A percentile compares a stretch with the other conserved stretches of the same genome.
These are phyloP conservation scores for Tiphia femorata DNA, from an alignment of 2,888 invertebrate species.

Conservation along the genomic window DNA sequence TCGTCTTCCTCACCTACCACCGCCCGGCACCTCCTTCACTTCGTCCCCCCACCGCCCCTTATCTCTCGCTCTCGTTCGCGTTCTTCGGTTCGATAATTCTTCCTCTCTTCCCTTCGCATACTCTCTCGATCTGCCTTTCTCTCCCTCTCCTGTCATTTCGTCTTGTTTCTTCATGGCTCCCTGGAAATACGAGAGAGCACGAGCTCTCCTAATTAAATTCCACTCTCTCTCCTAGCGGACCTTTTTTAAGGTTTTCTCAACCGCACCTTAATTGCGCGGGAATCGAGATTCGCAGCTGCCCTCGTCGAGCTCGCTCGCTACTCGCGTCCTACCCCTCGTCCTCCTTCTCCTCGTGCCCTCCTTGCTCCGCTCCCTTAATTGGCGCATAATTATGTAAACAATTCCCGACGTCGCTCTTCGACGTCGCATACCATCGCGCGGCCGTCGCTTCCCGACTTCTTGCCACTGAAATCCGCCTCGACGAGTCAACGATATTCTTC, in stretches of 20 bases:
- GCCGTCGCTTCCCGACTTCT: too few species aligned
- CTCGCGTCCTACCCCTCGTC: constrained; percentile 21
- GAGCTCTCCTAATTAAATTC: constrained; percentile 66
- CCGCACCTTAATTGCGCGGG: constrained; percentile 64
- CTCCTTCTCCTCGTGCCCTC: constrained; percentile 32
- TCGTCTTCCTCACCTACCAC: constrained; percentile 3
- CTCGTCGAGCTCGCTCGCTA: constrained; percentile 46
- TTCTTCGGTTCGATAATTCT: constrained; percentile 28
- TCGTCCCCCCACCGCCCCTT: not conserved
- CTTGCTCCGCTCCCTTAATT: constrained; percentile 58
- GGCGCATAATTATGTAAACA: constrained; percentile 66
- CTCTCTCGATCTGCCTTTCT: constrained; percentile 19
- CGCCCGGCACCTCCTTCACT: not conserved
- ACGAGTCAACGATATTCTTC: too few species aligned
- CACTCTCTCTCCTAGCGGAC: constrained; percentile 62
- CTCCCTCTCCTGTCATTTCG: constrained; percentile 21
- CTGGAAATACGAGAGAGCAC: constrained; percentile 61
- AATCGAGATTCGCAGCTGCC: constrained; percentile 53
- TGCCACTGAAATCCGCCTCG: too few species aligned
- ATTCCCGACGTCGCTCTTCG: constrained; percentile 42
- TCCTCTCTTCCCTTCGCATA: constrained; percentile 20
- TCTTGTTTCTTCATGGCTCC: constrained; percentile 59
- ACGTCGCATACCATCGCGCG: too few species aligned
- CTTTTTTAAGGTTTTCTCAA: constrained; percentile 60
- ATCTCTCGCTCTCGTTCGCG: constrained; percentile 3